These are phyloP conservation scores for Xenus cinereus DNA, from an alignment of 2,113 vertebrate genomes.

Conservation along the genomic window DNA sequence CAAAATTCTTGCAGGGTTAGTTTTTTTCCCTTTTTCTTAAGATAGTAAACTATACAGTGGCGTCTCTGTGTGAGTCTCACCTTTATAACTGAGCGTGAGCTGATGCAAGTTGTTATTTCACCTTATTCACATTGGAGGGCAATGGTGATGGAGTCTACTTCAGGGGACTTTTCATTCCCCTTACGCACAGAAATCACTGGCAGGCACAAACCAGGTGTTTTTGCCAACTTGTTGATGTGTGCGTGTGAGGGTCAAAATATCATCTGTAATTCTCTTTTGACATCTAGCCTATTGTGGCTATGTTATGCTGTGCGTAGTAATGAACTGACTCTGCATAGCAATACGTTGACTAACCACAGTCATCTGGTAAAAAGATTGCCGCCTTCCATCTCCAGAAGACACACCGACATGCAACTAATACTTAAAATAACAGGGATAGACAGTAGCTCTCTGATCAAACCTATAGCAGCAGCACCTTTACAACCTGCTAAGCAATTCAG, in stretches of 20 bases:
- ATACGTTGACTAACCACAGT: background rate
- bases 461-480: conserved; percentile 2
- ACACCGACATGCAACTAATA: background rate
- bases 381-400: conserved; percentile 25
- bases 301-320: conserved; percentile 15
- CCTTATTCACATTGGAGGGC: accelerated
- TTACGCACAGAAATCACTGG: background rate
- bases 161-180: background rate
- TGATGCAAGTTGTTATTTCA: background rate
- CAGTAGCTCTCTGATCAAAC: conserved; percentile 22
- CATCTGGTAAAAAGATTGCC: background rate
- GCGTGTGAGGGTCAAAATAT: background rate
- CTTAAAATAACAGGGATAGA: conserved; percentile 27
- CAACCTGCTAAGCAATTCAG: background rate
- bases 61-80: background rate
- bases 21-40: background rate
- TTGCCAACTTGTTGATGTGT: background rate
- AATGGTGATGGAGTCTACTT: background rate
- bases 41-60: background rate
- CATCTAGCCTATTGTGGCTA: conserved; percentile 10
- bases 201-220: background rate
- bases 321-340: conserved; percentile 23
- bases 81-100: background rate
- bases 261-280: background rate
- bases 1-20: background rate